These are phyloP conservation scores for Caenorhabditis parvicauda DNA, from an alignment of 2,888 invertebrate genomes.

Conservation along the genomic window DNA sequence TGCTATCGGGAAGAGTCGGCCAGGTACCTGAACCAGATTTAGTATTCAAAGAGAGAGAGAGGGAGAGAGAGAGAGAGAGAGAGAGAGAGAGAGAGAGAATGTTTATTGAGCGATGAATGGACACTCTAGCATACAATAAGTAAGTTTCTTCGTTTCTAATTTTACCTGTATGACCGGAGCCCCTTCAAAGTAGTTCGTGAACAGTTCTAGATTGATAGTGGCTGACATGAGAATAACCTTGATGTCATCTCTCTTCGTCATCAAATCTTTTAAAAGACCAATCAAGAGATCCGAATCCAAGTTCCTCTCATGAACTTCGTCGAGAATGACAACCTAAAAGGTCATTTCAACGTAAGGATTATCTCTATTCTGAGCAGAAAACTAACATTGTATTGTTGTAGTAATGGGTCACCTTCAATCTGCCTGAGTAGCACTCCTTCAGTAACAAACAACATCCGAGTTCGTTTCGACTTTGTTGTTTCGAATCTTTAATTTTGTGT, in stretches of 20 bases:
- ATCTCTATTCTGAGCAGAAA: background rate
- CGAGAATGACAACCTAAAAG: conserved; percentile 80
- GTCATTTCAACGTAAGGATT: background rate
- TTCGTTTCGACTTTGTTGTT: conserved; percentile 68
- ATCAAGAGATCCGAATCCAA: conserved; percentile 89
- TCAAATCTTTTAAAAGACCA: conserved; percentile 87
- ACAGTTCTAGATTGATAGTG: conserved; percentile 93
- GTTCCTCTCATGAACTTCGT: conserved; percentile 95
- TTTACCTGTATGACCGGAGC: conserved; percentile 82
- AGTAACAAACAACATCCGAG: conserved; percentile 90
- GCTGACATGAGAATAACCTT: conserved; percentile 95
- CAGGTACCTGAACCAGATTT: conserved; percentile 79
- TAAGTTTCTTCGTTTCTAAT: too few relatives aligned
- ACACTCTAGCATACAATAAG: too few relatives aligned
- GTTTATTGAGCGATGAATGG: too few relatives aligned
- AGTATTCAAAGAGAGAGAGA: too few relatives aligned
- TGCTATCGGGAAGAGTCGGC: conserved; percentile 87
- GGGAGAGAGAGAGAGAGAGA: too few relatives aligned
- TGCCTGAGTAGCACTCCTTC: conserved; percentile 77
- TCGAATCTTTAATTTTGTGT: conserved; percentile 44
- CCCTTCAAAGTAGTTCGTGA: conserved; percentile 83
- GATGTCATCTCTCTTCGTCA: conserved; percentile 70
- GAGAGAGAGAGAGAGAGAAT: too few relatives aligned
- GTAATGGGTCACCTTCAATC: conserved; percentile 77
- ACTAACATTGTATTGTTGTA: conserved; percentile 64